Conservation (phyloP, 2,888 invertebrate genomes). For the Pycnomerus fuliginosus region DNA sequence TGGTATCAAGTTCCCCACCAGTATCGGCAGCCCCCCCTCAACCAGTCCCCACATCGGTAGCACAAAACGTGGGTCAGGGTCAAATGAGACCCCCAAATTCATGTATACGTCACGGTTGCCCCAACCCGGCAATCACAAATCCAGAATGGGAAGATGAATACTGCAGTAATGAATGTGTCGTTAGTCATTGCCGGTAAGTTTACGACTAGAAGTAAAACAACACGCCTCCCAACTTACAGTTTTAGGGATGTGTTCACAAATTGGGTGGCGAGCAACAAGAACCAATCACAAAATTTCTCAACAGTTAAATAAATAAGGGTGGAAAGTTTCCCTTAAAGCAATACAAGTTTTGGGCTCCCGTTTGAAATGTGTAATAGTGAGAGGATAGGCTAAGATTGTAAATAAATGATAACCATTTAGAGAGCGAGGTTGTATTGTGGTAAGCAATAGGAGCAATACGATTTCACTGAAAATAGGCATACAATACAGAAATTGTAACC, state of each 20-base stretch:
- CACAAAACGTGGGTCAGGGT: slow-evolving; percentile 53
- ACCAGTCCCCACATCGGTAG: slow-evolving; percentile 53
- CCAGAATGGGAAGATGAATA: slow-evolving; percentile 97
- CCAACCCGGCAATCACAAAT: slow-evolving; percentile 86
- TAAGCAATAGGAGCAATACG: slow-evolving; percentile 48
- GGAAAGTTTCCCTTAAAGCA: slow-evolving; percentile 40
- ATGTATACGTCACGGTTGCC: slow-evolving; percentile 88
- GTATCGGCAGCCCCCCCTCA: slow-evolving; percentile 44
- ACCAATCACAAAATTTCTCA: slow-evolving; percentile 74
- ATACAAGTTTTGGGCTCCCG: slow-evolving; percentile 29
- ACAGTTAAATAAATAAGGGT: slow-evolving; percentile 74
- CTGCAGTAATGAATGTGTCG: slow-evolving; percentile 96
- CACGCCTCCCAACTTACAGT: no score
- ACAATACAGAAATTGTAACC: slow-evolving; percentile 41
- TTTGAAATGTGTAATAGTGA: slow-evolving; percentile 37
- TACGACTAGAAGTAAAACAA: no score
- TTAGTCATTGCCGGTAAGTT: slow-evolving; percentile 85
- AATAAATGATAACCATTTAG: slow-evolving; percentile 50
- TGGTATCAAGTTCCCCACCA: slow-evolving; percentile 59
- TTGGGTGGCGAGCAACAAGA: slow-evolving; percentile 85
- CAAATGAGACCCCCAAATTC: slow-evolving; percentile 54
- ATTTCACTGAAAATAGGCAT: slow-evolving; percentile 41
- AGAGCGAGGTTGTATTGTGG: slow-evolving; percentile 48
- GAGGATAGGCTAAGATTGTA: slow-evolving; percentile 40
- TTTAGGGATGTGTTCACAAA: slow-evolving; percentile 87